Evolutionary conservation across 2,797 vertebrate genomes (phyloP).

Genomic region (Lateolabrax maculatus): DNA sequence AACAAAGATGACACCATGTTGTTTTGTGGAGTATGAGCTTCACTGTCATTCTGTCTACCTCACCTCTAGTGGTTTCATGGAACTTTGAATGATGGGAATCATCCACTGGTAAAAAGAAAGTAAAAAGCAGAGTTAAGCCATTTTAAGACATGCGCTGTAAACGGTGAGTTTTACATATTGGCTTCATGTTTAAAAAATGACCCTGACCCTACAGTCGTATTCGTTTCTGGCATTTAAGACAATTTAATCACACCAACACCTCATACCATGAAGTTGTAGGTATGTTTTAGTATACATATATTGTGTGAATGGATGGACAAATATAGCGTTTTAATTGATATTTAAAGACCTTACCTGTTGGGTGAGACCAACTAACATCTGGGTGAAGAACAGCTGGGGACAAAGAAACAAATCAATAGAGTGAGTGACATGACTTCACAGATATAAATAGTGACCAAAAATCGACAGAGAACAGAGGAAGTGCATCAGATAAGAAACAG

Average conservation of each 20-base stretch:
- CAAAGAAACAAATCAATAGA: constrained; percentile 32
- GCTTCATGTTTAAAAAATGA: neutral
- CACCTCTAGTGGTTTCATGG: constrained; percentile 95
- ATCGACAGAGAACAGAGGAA: neutral
- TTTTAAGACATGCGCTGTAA: neutral
- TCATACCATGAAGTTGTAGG: neutral
- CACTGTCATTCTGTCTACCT: constrained; percentile 16
- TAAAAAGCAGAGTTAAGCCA: neutral
- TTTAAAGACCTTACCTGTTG: constrained; percentile 87
- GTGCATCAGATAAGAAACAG: neutral
- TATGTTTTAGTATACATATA: neutral
- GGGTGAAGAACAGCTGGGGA: constrained; percentile 90
- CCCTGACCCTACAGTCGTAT: too few species aligned
- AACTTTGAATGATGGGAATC: constrained; percentile 94
- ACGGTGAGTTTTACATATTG: neutral
- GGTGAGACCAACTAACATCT: constrained; percentile 91
- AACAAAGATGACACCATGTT: neutral
- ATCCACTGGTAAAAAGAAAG: constrained; percentile 88
- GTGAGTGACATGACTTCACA: neutral
- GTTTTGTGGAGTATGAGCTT: neutral
- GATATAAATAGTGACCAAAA: neutral
- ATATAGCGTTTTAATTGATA: neutral
- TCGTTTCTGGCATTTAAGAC: too few species aligned
- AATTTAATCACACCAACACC: neutral
- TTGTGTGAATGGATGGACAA: neutral